Percentiles rank a stretch among this genome's conserved stretches.
Conservation (phyloP, 1,140 invertebrate genomes). For the Octopus bimaculoides region DNA sequence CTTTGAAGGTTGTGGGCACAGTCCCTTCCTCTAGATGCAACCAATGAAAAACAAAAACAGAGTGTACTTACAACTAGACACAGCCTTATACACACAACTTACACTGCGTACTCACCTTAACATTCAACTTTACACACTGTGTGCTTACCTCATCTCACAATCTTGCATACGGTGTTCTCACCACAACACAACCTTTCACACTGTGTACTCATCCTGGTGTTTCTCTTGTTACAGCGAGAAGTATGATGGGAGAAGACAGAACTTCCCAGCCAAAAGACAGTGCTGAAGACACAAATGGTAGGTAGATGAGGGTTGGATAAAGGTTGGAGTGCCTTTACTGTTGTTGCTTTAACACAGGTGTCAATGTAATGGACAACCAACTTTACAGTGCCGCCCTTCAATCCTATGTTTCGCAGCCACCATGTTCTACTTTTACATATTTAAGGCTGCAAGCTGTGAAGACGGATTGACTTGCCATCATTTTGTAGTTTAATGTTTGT, state of each 20-base stretch:
- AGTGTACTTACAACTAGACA: no score
- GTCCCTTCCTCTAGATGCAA: no score
- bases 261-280: conserved; percentile 18
- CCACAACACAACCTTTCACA: background rate
- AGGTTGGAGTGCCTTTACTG: background rate
- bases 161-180: background rate
- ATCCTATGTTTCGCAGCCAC: no score
- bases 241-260: conserved; percentile 34
- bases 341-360: no score
- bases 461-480: no score
- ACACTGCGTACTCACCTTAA: background rate
- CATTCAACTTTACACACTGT: background rate
- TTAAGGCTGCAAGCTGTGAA: no score
- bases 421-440: no score
- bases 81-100: background rate
- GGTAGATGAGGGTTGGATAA: background rate
- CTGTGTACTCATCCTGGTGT: background rate
- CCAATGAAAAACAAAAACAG: no score
- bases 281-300: conserved; percentile 32
- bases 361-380: no score
- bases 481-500: no score
- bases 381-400: no score
- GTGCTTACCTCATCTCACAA: background rate
- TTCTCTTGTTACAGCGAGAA: conserved; percentile 27
- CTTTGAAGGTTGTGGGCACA: no score